phyloP scores from a whole-genome alignment of 2,888 invertebrate genomes.

The Thecocarcelia acutangulata region DNA sequence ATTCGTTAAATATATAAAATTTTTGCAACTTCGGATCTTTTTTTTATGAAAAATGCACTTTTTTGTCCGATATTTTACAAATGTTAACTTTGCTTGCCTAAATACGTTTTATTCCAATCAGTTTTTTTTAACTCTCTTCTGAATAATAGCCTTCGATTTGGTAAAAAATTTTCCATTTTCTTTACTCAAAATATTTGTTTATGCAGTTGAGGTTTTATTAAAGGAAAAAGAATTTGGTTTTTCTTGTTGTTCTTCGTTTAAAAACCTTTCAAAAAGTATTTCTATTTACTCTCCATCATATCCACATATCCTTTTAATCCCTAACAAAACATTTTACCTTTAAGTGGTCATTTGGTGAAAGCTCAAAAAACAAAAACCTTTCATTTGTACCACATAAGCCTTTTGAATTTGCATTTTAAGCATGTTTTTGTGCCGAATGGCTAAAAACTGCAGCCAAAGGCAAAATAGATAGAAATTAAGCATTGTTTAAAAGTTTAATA shows the following conservation, averaged over 20 bases:
- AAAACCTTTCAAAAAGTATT: not conserved
- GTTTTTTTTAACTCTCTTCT: too few relatives aligned
- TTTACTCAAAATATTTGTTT: not conserved
- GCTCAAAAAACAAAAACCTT: not conserved
- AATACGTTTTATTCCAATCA: too few relatives aligned
- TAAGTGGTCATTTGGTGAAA: not conserved
- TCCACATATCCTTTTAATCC: not conserved
- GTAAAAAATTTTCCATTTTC: too few relatives aligned
- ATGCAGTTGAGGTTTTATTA: not conserved
- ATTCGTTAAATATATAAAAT: too few relatives aligned
- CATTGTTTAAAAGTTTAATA: not conserved
- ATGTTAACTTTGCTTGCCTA: too few relatives aligned
- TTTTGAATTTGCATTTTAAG: not conserved
- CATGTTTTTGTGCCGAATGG: not conserved
- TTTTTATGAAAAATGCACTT: too few relatives aligned
- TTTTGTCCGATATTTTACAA: too few relatives aligned
- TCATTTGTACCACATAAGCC: not conserved
- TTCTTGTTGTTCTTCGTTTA: not conserved
- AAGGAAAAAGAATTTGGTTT: not conserved
- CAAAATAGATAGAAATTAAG: not conserved
- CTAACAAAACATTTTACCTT: conserved; percentile 21
- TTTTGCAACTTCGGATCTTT: too few relatives aligned
- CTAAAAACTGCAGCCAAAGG: not conserved
- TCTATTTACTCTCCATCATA: not conserved
- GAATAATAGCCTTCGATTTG: too few relatives aligned